Evolutionary conservation across 2,888 invertebrate genomes (phyloP).

Genomic region (Troides oblongomaculatus): DNA sequence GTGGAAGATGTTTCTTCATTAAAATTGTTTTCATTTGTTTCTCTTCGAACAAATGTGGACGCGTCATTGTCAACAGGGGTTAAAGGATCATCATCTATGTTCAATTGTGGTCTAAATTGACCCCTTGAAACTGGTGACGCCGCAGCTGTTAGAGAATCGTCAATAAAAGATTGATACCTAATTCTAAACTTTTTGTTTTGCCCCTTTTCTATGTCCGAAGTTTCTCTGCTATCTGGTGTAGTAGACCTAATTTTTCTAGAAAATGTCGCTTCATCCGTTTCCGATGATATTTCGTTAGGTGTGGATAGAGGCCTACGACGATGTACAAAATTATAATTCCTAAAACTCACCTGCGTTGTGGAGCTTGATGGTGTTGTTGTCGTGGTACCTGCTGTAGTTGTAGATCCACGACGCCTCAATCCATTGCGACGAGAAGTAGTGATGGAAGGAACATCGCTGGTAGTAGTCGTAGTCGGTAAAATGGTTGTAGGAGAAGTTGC

Average conservation of each 20-base stretch:
- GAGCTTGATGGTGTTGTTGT: constrained; percentile 49
- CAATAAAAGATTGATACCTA: constrained; percentile 49
- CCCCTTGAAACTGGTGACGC: constrained; percentile 62
- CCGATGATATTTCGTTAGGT: constrained; percentile 67
- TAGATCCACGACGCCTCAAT: constrained; percentile 54
- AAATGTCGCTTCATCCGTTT: constrained; percentile 53
- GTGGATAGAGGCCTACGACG: constrained; percentile 63
- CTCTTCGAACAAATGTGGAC: constrained; percentile 50
- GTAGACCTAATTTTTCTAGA: constrained; percentile 71
- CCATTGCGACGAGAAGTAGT: constrained; percentile 48
- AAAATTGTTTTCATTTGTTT: constrained; percentile 41
- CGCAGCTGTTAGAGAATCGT: constrained; percentile 65
- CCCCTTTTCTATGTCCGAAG: constrained; percentile 40
- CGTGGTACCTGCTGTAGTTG: constrained; percentile 45
- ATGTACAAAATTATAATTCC: constrained; percentile 72
- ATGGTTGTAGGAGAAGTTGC: constrained; percentile 49
- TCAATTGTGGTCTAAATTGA: constrained; percentile 56
- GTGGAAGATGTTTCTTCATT: constrained; percentile 49
- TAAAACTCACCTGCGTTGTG: constrained; percentile 78
- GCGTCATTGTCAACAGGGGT: constrained; percentile 71
- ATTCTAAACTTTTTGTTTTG: constrained; percentile 49
- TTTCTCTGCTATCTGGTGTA: constrained; percentile 71
- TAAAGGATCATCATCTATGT: constrained; percentile 75
- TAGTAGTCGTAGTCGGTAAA: constrained; percentile 44
- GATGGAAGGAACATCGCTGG: constrained; percentile 44